Evolutionary conservation across 2,888 invertebrate species (phyloP).

Genomic region (Leucoma salicis): DNA sequence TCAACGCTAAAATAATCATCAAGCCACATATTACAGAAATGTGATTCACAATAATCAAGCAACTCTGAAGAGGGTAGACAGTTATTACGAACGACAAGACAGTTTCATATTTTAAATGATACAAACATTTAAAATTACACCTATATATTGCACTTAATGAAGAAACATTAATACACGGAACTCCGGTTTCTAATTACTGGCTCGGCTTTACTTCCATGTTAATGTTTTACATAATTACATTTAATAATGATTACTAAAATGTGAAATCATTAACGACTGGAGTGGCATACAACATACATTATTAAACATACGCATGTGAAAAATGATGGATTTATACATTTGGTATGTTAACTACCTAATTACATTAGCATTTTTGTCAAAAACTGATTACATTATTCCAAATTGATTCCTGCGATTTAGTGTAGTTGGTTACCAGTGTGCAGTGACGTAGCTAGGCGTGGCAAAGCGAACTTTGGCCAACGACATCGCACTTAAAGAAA

Average conservation of each 20-base stretch:
- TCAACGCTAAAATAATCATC: constrained; percentile 59
- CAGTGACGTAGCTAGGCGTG: too few relatives aligned
- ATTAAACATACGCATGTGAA: constrained; percentile 27
- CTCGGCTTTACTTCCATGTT: constrained; percentile 72
- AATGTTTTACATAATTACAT: constrained; percentile 49
- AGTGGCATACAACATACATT: constrained; percentile 35
- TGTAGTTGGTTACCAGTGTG: too few relatives aligned
- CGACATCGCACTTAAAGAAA: too few relatives aligned
- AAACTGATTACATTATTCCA: constrained; percentile 34
- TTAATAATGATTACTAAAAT: constrained; percentile 40
- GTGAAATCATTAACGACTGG: constrained; percentile 48
- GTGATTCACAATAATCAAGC: constrained; percentile 41
- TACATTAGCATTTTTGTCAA: constrained; percentile 20
- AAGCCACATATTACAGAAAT: constrained; percentile 47
- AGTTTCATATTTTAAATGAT: neutral
- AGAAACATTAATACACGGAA: constrained; percentile 68
- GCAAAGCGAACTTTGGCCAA: too few relatives aligned
- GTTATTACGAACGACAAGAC: constrained; percentile 14
- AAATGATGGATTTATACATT: constrained; percentile 32
- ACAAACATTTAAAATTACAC: constrained; percentile 56
- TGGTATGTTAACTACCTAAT: constrained; percentile 25
- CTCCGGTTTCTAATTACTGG: constrained; percentile 79
- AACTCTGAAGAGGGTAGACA: constrained; percentile 37
- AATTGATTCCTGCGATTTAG: constrained; percentile 19
- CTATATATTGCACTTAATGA: constrained; percentile 74